Percentiles rank a stretch among this genome's conserved stretches.
Conservation (phyloP, 2,797 vertebrate genomes). For the Heliangelus exortis region DNA sequence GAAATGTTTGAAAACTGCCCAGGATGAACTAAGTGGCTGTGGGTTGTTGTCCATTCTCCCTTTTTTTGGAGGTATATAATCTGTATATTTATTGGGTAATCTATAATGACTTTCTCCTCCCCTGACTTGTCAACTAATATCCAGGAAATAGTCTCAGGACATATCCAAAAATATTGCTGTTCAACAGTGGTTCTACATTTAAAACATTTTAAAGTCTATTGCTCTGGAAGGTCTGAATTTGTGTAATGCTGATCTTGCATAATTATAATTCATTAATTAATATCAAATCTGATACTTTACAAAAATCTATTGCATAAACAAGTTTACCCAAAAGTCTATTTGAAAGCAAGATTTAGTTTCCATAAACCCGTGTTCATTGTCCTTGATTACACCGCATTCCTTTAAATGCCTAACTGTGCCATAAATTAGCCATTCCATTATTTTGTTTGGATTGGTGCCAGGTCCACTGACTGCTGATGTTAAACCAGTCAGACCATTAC, state of each 20-base stretch:
- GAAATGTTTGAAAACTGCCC: background rate
- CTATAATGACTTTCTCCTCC: background rate
- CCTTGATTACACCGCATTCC: constrained; percentile 6
- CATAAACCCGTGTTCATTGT: background rate
- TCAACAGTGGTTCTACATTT: background rate
- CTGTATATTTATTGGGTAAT: background rate
- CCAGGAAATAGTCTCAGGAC: background rate
- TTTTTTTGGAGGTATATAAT: background rate
- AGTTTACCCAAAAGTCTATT: constrained; percentile 6
- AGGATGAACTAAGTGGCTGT: background rate
- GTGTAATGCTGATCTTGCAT: background rate
- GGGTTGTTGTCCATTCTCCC: background rate
- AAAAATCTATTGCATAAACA: background rate
- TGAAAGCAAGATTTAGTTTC: constrained; percentile 48
- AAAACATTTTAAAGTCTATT: background rate
- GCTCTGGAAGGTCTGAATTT: background rate
- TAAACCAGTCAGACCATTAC: background rate
- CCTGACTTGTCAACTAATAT: background rate
- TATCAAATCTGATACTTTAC: constrained; percentile 9
- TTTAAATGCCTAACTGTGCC: background rate
- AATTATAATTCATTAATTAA: constrained; percentile 36
- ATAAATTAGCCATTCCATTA: constrained; percentile 44
- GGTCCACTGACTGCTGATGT: background rate
- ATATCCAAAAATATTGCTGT: background rate
- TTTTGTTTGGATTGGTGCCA: constrained; percentile 2